These are phyloP conservation scores for Patiria pectinifera DNA, from an alignment of 53 echinoderm and acorn worm species.

Conservation along the genomic window DNA sequence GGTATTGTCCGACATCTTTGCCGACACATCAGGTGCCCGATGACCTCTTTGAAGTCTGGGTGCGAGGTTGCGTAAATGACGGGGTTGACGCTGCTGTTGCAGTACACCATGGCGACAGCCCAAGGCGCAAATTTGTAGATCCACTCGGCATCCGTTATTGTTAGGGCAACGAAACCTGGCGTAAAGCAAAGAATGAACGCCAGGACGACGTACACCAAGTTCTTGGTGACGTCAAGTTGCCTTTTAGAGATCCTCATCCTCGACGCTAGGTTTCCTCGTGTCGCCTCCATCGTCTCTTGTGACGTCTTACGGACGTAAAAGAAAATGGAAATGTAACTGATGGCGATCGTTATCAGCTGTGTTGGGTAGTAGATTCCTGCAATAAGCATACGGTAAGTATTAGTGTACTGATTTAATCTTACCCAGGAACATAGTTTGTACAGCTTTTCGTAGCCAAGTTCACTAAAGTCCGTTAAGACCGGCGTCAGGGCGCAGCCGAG, in stretches of 20 bases:
- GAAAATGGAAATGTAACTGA: conserved; percentile 13
- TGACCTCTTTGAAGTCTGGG: conserved; percentile 55
- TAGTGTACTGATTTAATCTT: neutral
- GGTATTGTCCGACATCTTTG: too few relatives aligned
- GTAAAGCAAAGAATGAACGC: conserved; percentile 3
- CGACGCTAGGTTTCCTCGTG: neutral
- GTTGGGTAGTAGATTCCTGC: conserved; percentile 4
- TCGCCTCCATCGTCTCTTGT: neutral
- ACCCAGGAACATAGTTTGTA: conserved; percentile 25
- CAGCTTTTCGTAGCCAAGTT: conserved; percentile 43
- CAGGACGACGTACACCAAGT: conserved; percentile 13
- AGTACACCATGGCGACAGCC: neutral
- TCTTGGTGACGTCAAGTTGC: conserved; percentile 38
- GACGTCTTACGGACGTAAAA: conserved; percentile 5
- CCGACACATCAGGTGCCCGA: conserved; percentile 5
- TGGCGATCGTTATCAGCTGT: neutral
- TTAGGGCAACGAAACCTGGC: neutral
- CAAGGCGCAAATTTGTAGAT: neutral
- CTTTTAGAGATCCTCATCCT: conserved; percentile 1
- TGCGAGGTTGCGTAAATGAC: conserved; percentile 50
- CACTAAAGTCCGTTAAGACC: conserved; percentile 38
- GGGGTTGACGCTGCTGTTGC: conserved; percentile 53
- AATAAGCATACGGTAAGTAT: conserved; percentile 4
- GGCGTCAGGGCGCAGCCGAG: conserved; percentile 57
- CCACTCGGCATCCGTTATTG: neutral